Conservation (phyloP, 2,888 invertebrate genomes). For the Noctua janthina region DNA sequence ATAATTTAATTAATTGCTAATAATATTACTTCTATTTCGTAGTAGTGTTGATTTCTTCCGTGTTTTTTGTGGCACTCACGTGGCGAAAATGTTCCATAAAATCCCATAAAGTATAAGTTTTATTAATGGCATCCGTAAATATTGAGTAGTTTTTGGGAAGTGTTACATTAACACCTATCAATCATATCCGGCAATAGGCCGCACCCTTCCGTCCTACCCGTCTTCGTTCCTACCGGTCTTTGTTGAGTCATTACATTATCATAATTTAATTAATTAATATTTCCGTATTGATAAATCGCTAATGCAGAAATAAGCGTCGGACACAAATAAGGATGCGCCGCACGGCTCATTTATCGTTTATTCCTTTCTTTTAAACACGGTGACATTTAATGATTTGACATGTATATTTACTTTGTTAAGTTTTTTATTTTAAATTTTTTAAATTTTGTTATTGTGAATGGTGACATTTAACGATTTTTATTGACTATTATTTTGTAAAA, state of each 20-base stretch:
- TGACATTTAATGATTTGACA: too few species aligned
- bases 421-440: too few species aligned
- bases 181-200: not conserved
- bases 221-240: too few species aligned
- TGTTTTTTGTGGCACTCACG: not conserved
- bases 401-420: too few species aligned
- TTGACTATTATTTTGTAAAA: too few species aligned
- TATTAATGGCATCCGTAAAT: not conserved
- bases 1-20: slow-evolving; percentile 30
- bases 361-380: too few species aligned
- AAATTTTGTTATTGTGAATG: too few species aligned
- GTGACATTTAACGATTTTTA: too few species aligned
- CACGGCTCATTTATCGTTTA: not conserved
- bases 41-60: slow-evolving; percentile 21
- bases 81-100: slow-evolving; percentile 1
- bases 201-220: too few species aligned
- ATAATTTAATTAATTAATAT: not conserved
- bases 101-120: not conserved
- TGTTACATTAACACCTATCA: not conserved
- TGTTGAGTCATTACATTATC: not conserved
- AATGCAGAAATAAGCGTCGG: not conserved
- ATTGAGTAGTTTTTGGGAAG: not conserved
- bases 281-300: not conserved
- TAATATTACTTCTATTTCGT: not conserved
- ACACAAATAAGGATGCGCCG: not conserved